Evolutionary conservation across 2,113 vertebrate species (phyloP), one percentile per base, ranked within the genome.

Genomic region (Rhinolophus sinicus): DNA sequence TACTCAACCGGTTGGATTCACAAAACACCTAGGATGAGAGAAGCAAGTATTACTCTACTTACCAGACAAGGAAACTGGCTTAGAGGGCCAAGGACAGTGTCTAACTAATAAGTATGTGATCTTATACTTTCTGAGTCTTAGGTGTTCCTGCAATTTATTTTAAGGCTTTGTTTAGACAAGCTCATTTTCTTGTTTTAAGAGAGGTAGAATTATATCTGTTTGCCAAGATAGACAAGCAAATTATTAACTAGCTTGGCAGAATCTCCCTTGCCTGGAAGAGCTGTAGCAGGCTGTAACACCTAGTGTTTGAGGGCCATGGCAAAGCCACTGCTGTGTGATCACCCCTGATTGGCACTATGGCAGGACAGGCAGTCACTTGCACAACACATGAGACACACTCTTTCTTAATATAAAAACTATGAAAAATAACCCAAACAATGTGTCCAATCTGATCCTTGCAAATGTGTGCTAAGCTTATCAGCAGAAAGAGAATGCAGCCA

Each of bases 161-260:
- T 81, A 96, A 92, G 77, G 58, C 50, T 94, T 84, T 78, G 78
- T 96, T 94, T 95, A 58, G 47, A 90, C 81, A 93, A 89, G 65
- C 19, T 96, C 77, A 88, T 86, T 94, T 82, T 96, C 52, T 76
- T 92, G 9, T 88, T 78, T 92, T 78, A 89, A 97, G 58, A 86
- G 77, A 96, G 30, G 35, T 54, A n/a, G 33, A 67, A 72, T 35
- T 56, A 19, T 81, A 38, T 64, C 72, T 77, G 56, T 78, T 85
- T 82, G 89, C 82, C 72, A 93, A 88, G 75, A 78, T 44, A 73
- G 91, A 85, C 22, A 65, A 92, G 58, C 15, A 54, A 62, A 82
- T 81, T 70, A 73, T 33, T 85, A 67, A 81, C 28, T 47, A 72
- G 60, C 54, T 83, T 95, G 97, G 77, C 28, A 77, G 86, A 77